These are phyloP conservation scores for Scotopteryx bipunctaria DNA, from an alignment of 2,888 invertebrate genomes.

Conservation along the genomic window DNA sequence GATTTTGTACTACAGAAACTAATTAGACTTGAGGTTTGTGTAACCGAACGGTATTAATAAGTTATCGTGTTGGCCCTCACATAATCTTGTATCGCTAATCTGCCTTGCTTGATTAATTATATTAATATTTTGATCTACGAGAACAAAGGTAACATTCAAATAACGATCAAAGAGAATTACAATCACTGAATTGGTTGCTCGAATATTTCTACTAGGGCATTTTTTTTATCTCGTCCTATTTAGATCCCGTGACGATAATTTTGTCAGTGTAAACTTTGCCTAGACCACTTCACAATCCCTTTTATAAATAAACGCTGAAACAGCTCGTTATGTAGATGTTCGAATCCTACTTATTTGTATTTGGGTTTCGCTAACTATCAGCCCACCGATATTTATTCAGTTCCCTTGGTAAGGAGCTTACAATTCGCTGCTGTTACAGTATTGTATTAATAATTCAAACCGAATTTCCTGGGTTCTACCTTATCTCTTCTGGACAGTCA, in stretches of 20 bases:
- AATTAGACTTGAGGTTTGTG: slow-evolving; percentile 79
- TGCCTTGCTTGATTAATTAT: slow-evolving; percentile 56
- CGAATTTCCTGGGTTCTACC: slow-evolving; percentile 59
- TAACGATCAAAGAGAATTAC: neutral
- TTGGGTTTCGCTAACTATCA: slow-evolving; percentile 56
- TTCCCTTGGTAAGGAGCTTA: slow-evolving; percentile 75
- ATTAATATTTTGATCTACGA: slow-evolving; percentile 44
- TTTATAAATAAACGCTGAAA: slow-evolving; percentile 32
- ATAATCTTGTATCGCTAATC: slow-evolving; percentile 61
- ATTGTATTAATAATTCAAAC: slow-evolving; percentile 77
- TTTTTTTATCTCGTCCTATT: neutral
- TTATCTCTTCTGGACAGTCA: slow-evolving; percentile 69
- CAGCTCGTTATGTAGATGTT: slow-evolving; percentile 36
- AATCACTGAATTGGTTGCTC: no score
- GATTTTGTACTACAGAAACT: slow-evolving; percentile 78
- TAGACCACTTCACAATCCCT: slow-evolving; percentile 17
- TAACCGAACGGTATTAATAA: slow-evolving; percentile 76
- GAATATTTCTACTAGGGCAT: no score
- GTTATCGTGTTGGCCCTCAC: slow-evolving; percentile 62
- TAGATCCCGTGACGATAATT: neutral
- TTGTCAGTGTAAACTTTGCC: neutral
- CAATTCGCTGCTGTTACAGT: slow-evolving; percentile 68
- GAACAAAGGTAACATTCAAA: neutral
- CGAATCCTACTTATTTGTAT: slow-evolving; percentile 41
- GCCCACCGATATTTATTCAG: slow-evolving; percentile 70